Conservation (phyloP, 92 coral and sea anemone species). For the Porites rus region DNA sequence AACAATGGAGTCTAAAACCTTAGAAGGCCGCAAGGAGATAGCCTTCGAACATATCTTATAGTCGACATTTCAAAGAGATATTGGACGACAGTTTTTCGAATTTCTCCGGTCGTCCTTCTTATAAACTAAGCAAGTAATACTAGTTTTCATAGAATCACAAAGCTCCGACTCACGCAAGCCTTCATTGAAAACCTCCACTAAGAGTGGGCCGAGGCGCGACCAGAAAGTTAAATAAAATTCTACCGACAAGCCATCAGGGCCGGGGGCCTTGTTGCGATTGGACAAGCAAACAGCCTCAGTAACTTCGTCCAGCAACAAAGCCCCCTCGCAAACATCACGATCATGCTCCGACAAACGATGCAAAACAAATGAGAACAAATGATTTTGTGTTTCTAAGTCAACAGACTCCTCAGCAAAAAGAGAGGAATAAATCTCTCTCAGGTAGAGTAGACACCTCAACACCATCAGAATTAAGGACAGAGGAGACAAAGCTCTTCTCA, state of each 20-base stretch:
- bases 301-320: background rate
- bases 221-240: background rate
- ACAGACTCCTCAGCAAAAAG: background rate
- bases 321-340: background rate
- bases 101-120: background rate
- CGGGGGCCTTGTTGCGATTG: background rate
- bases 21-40: too few species aligned
- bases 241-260: background rate
- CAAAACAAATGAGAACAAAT: rapidly evolving
- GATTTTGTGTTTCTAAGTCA: background rate
- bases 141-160: background rate
- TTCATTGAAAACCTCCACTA: background rate
- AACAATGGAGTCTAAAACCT: too few species aligned
- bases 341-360: background rate
- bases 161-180: background rate
- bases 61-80: background rate
- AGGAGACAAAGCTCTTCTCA: too few species aligned
- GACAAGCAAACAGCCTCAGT: background rate
- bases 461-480: background rate
- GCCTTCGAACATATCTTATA: background rate
- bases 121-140: background rate
- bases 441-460: background rate
- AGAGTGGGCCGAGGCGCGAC: background rate
- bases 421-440: background rate
- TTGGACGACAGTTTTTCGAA: constrained; percentile 5